phyloP scores from a whole-genome alignment of 2,113 vertebrate genomes.

The Desmodus rotundus region DNA sequence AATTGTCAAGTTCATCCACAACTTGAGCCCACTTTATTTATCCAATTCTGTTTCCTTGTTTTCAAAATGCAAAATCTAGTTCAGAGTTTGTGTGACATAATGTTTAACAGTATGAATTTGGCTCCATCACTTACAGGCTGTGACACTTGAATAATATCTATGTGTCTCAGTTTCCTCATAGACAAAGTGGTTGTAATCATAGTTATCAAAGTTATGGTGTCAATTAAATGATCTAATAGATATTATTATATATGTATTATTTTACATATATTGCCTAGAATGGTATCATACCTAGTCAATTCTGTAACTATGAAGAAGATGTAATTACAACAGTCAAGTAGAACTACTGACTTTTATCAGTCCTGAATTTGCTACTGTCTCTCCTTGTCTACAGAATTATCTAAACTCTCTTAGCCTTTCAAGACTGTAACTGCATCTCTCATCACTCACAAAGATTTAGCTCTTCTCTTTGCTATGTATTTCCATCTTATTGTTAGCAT shows the following conservation, averaged over 20 bases:
- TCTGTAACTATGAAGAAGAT: neutral
- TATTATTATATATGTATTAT: neutral
- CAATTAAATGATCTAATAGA: neutral
- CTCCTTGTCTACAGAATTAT: neutral
- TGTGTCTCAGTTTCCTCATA: neutral
- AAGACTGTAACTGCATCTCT: neutral
- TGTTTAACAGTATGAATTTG: neutral
- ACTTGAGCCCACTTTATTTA: too few relatives aligned
- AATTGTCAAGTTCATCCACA: neutral
- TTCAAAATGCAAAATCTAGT: neutral
- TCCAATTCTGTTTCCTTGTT: neutral
- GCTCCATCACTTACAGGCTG: neutral
- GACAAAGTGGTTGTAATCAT: too few relatives aligned
- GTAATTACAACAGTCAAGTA: too few relatives aligned
- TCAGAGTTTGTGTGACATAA: neutral
- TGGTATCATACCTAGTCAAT: neutral
- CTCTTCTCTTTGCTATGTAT: fast-evolving
- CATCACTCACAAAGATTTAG: neutral
- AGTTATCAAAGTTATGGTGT: neutral
- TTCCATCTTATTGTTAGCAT: neutral
- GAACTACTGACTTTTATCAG: neutral
- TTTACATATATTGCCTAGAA: neutral
- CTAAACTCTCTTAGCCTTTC: neutral
- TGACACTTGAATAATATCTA: neutral
- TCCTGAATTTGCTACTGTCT: neutral